These are phyloP conservation scores for Leptura quadrifasciata DNA, from an alignment of 2,888 invertebrate species.

Conservation along the genomic window DNA sequence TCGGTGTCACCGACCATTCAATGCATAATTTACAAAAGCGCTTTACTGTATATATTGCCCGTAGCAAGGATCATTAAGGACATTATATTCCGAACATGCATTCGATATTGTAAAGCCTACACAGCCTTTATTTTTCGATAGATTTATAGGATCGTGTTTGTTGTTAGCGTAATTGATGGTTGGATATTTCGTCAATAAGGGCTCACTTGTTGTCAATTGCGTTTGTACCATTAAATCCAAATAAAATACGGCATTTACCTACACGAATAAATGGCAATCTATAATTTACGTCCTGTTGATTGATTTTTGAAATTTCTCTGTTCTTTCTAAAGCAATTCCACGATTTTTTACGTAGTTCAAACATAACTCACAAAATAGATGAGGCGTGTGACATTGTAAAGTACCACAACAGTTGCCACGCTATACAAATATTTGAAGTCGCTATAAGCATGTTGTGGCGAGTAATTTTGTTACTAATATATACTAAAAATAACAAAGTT, in stretches of 20 bases:
- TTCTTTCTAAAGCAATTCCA: too few species aligned
- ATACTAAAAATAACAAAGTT: too few species aligned
- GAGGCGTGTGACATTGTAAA: too few species aligned
- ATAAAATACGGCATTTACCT: background rate
- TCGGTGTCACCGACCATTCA: background rate
- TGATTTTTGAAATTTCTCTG: background rate
- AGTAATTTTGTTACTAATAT: too few species aligned
- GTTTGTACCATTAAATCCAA: background rate
- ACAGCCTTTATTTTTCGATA: background rate
- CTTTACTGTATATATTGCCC: background rate
- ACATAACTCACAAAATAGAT: too few species aligned
- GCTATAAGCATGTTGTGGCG: too few species aligned
- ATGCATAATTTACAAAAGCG: background rate
- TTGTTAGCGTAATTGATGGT: background rate
- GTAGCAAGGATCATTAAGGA: constrained; percentile 1
- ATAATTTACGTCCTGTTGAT: background rate
- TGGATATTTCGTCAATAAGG: background rate
- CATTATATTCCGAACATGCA: background rate
- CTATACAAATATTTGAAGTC: too few species aligned
- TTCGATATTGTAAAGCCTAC: background rate
- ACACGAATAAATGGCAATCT: background rate
- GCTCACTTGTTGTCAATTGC: background rate
- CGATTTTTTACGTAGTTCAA: too few species aligned
- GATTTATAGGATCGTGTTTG: background rate
- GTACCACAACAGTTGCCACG: too few species aligned